phyloP scores from a whole-genome alignment of 2,888 invertebrate species.

The Sesia apiformis region DNA sequence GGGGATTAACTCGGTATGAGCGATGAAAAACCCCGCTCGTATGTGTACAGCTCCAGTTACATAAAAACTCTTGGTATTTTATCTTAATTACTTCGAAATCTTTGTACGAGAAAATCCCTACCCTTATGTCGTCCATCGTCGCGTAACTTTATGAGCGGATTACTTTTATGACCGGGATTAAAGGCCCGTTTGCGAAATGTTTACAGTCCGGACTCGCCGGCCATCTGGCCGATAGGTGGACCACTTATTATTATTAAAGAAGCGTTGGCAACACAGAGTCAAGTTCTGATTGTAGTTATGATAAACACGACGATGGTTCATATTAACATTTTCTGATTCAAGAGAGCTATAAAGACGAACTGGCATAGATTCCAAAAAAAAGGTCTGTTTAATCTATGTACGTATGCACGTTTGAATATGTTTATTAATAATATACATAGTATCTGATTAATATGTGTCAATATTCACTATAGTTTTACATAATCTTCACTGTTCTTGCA shows the following conservation, averaged over 20 bases:
- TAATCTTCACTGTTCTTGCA: too few relatives aligned
- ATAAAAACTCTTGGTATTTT: constrained; percentile 66
- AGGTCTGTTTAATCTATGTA: too few relatives aligned
- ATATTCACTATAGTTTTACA: too few relatives aligned
- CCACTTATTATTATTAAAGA: constrained; percentile 16
- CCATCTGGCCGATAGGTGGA: constrained; percentile 31
- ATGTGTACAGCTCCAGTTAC: constrained; percentile 35
- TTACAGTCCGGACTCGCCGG: constrained; percentile 54
- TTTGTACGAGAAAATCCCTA: constrained; percentile 67
- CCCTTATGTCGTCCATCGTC: constrained; percentile 72
- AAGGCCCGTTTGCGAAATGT: constrained; percentile 68
- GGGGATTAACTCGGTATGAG: constrained; percentile 68
- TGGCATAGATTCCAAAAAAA: too few relatives aligned
- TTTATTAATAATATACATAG: too few relatives aligned
- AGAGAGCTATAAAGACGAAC: too few relatives aligned
- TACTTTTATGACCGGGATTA: constrained; percentile 72
- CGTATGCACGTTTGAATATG: too few relatives aligned
- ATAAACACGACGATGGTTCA: too few relatives aligned
- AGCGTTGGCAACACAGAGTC: background rate
- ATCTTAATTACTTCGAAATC: constrained; percentile 73
- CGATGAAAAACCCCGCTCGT: constrained; percentile 43
- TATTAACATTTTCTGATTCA: too few relatives aligned
- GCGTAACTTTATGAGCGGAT: constrained; percentile 71
- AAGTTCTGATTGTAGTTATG: background rate
- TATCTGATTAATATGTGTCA: too few relatives aligned